phyloP scores from a whole-genome alignment of 1,140 invertebrate species.

The Micrasema longulum region DNA sequence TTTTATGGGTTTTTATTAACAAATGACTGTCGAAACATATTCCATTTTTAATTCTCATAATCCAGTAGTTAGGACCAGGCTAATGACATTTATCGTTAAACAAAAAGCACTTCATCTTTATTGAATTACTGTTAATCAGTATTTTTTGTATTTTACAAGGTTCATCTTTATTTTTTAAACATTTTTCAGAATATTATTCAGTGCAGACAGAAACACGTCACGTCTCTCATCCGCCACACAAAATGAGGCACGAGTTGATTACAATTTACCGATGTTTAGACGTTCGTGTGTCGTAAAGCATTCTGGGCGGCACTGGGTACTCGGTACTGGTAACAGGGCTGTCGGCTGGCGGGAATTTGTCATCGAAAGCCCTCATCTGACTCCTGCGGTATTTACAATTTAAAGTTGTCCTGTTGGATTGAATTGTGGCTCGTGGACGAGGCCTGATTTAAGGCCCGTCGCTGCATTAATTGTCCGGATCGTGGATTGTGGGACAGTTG shows the following conservation, averaged over 20 bases:
- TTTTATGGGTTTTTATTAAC: too few relatives aligned
- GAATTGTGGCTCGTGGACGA: constrained; percentile 13
- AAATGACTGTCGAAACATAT: too few relatives aligned
- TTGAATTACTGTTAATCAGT: too few relatives aligned
- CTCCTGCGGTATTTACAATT: constrained; percentile 17
- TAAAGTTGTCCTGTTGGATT: constrained; percentile 18
- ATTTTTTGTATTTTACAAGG: too few relatives aligned
- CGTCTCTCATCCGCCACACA: constrained; percentile 17
- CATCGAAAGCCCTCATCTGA: constrained; percentile 36
- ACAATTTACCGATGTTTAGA: constrained; percentile 49
- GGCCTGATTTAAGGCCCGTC: constrained; percentile 10
- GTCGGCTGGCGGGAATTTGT: constrained; percentile 48
- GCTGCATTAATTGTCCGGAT: too few relatives aligned
- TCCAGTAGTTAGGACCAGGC: too few relatives aligned
- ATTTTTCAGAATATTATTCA: neutral
- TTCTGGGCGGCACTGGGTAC: constrained; percentile 27
- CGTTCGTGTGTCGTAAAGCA: constrained; percentile 47
- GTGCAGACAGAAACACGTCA: constrained; percentile 2
- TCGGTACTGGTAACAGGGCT: too few relatives aligned
- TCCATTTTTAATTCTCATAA: too few relatives aligned
- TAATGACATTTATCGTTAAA: too few relatives aligned
- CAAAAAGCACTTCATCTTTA: too few relatives aligned
- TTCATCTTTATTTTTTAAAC: too few relatives aligned
- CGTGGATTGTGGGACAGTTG: too few relatives aligned
- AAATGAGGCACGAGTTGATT: constrained; percentile 49